A percentile compares a stretch with the other conserved stretches of the same genome.
These are phyloP conservation scores for Phanerotoma sp. DNA, from an alignment of 2,888 invertebrate species.

Conservation along the genomic window DNA sequence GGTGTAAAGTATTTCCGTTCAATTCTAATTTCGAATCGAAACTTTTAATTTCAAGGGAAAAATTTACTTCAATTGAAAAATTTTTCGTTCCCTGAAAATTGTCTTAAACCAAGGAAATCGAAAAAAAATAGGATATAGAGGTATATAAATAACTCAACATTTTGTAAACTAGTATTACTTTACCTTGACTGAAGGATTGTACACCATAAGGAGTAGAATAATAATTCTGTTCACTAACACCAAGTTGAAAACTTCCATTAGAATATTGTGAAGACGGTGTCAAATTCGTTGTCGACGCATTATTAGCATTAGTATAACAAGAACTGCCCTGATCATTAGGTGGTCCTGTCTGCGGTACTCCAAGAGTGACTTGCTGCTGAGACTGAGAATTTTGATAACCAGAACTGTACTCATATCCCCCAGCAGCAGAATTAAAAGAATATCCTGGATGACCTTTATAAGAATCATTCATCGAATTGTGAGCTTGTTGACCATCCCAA, in stretches of 20 bases:
- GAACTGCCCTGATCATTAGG: constrained; percentile 25
- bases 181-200: constrained; percentile 42
- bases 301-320: constrained; percentile 48
- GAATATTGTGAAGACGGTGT: constrained; percentile 44
- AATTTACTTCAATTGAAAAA: no score
- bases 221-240: constrained; percentile 33
- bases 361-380: constrained; percentile 22
- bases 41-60: no score
- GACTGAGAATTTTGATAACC: constrained; percentile 61
- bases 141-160: not conserved
- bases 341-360: not conserved
- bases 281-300: constrained; percentile 43
- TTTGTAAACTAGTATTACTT: not conserved
- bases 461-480: constrained; percentile 35
- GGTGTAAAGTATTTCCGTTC: no score
- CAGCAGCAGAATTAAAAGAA: constrained; percentile 61
- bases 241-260: constrained; percentile 25
- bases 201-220: constrained; percentile 40
- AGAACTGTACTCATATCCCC: constrained; percentile 65
- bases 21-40: no score
- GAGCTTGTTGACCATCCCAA: constrained; percentile 9
- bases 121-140: not conserved
- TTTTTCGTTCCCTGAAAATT: no score
- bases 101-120: no score
- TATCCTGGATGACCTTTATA: constrained; percentile 66